Base-by-base conservation (phyloP, 2,113 vertebrate genomes). In the Catharus minimus region DNA sequence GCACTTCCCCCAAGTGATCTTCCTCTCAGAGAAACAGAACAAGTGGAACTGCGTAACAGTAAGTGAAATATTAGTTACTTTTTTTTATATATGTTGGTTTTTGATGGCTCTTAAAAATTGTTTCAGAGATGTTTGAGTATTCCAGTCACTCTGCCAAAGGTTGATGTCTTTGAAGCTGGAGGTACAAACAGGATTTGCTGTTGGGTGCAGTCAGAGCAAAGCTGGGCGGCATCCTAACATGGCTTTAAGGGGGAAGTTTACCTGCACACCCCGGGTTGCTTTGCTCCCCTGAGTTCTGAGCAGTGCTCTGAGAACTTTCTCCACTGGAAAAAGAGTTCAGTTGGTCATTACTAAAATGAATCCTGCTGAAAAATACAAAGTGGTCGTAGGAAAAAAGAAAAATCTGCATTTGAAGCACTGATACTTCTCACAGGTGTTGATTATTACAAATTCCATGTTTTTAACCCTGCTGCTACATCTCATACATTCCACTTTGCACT, bases 221-320 rank as follows among this genome's bases (percentile, higher is more conserved):
- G 47, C 57, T 20, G 50, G 19, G 28, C 11, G 4, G 7, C 23
- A 58, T 75, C 53, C 23, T 41, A 33, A 24, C 7, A 1, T 0
- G 62, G 66, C 15, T 90, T 73, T 26, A 9, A 0, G 5, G 52
- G 60, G 36, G 6, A 24, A 5, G 47, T 52, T 76, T n/a, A 50
- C 0, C 0, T 24, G 57, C 10, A 6, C 47, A 21, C 44, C 15
- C 11, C 0, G 7, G 10, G 7, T 16, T 50, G 17, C 26, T 67
- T 52, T 67, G 46, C 19, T 86, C 11, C 55, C 26, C 41, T 80
- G 12, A 23, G 32, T 43, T 26, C 58, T 5, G 9, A 60, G 32
- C 57, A 66, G 46, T 0, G 0, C 46, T 33, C n/a, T 4, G 61
- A 44, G 58, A 86, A 7, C 65, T 7, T 1, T 2, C 23, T 61